phyloP scores from a whole-genome alignment of 2,797 vertebrate species.

The Chloroceryle inda region DNA sequence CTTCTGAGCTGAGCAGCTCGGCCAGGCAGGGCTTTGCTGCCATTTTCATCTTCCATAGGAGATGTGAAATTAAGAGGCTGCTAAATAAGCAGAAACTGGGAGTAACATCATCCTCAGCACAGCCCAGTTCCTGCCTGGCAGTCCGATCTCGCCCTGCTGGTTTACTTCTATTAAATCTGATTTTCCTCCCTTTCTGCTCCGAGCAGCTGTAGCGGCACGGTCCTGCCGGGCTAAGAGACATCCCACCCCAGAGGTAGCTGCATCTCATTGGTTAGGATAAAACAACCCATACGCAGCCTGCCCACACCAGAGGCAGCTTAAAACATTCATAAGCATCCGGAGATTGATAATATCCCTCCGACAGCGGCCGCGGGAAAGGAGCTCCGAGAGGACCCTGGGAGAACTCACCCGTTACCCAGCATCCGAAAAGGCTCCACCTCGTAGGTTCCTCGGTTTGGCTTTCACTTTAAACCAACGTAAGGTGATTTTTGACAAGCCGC shows the following conservation, averaged over 20 bases:
- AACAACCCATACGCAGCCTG: neutral
- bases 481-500: neutral
- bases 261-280: neutral
- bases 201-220: rapidly evolving
- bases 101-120: neutral
- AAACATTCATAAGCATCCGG: neutral
- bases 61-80: neutral
- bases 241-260: neutral
- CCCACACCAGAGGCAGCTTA: neutral
- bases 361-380: neutral
- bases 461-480: neutral
- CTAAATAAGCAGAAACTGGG: neutral
- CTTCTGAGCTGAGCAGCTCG: rapidly evolving
- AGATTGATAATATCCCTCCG: neutral
- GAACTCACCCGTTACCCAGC: neutral
- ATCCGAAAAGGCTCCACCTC: neutral
- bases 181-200: neutral
- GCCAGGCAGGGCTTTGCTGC: neutral
- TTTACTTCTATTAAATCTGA: neutral
- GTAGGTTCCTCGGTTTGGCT: rapidly evolving
- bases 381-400: neutral
- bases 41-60: rapidly evolving
- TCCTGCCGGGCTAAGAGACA: neutral
- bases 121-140: neutral
- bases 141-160: neutral